Evolutionary conservation across 2,113 vertebrate species (phyloP), one percentile per base, ranked within the genome.

Genomic region (Leucosticte australis): DNA sequence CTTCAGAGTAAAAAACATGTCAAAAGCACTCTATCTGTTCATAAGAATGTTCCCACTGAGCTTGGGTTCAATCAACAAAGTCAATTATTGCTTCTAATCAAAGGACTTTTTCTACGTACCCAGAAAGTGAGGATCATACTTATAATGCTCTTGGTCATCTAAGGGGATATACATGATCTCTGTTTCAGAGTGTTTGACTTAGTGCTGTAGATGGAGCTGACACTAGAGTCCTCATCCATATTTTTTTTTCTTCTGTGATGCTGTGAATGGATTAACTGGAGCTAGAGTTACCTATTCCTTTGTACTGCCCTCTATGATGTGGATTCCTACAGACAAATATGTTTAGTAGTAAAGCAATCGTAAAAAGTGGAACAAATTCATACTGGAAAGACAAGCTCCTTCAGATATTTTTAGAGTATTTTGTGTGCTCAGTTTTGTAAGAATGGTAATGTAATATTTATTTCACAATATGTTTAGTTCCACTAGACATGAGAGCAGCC

Each of bases 381-480:
- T 46, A 53, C 23, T 41, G 30, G 44, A 71, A 33, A 85, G 6
- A n/a, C 8, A 76, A 59, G 5, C 7, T 60, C 57, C 41, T 84
- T 84, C n/a, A 71, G 49, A 68, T 39, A 15, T 35, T 92, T 93
- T 87, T 62, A 85, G 59, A 90, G 19, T 26, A 74, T 90, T 55
- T 92, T 59, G 14, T 83, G 28, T 12, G 41, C 20, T 96, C 5
- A 2, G 4, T 74, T 90, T 92, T 86, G 13, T 69, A 83, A 86
- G 46, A 92, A 86, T 17, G 9, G 50, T 44, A 87, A 75, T 59
- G 30, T 30, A 90, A 44, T 83, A 84, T 75, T 81, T 90, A 80
- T 81, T 93, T 92, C 88, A 86, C 42, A 74, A 18, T 41, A 55
- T 60, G 31, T 95, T 92, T 90, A 74, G 39, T 93, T 96, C 82